Base-by-base conservation (phyloP, 2,797 vertebrate genomes). In the Tauraco hartlaubi region DNA sequence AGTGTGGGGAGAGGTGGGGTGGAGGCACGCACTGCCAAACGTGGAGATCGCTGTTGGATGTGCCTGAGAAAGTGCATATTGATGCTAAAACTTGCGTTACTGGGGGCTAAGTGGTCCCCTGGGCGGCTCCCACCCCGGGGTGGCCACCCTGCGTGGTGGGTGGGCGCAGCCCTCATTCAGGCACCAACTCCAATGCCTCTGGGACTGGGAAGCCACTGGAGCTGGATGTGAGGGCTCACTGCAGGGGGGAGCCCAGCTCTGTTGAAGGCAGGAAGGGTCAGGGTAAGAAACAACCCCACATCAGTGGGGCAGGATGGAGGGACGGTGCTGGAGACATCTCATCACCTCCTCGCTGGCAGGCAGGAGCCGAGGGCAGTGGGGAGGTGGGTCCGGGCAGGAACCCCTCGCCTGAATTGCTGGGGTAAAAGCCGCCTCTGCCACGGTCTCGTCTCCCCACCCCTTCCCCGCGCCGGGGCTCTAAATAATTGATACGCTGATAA, bases 401-500 rank as follows among this genome's bases (percentile, higher is more conserved):
- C 88, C 69, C 31, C 18, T 72, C 15, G 9, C 51, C 75, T 73
- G 56, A 55, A 46, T 67, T 84, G 35, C 64, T 6, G 29, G 94
- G 78, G 54, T 92, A 85, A 46, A 77, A 92, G 28, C 88, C 5
- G 31, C 71, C 96, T 84, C 73, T 6, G 10, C 54, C 82, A 79
- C 9, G 46, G 85, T 94, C 89, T 92, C 55, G 52, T 94, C 95
- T 97, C 84, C 86, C 92, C 90, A 76, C 51, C 85, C 85, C 49
- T 90, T 92, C 92, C 85, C 89, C 5, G 72, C n/a, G 23, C 85
- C 2, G 35, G 87, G 90, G 85, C 61, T 88, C 94, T 97, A 91
- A 97, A 97, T 97, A 96, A 98, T 97, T 94, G 96, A 97, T 96
- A 88, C 5, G 3, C 44, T 87, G 77, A 92, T 97, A 93, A 97